These are phyloP conservation scores for Nemotelus pantherinus DNA, from an alignment of 2,888 invertebrate species.

Conservation along the genomic window DNA sequence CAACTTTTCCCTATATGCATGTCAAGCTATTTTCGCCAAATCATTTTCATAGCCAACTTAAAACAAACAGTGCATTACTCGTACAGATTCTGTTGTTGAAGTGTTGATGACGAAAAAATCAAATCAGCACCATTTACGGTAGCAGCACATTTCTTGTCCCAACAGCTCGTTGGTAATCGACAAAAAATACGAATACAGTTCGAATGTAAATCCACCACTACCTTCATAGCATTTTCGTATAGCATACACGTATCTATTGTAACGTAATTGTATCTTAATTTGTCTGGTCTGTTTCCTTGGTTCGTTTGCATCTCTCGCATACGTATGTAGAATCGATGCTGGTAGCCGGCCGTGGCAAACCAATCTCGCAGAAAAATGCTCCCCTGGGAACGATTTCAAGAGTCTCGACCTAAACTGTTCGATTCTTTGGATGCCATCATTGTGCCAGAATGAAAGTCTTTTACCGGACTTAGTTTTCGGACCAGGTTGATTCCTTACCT, in stretches of 20 bases:
- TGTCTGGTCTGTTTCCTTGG: conserved; percentile 5
- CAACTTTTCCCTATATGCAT: conserved; percentile 24
- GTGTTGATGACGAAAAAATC: conserved; percentile 29
- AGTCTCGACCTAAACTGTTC: conserved; percentile 4
- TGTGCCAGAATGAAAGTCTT: conserved; percentile 26
- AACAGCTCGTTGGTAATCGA: background rate
- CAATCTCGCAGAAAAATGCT: conserved; percentile 9
- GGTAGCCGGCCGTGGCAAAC: background rate
- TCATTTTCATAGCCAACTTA: background rate
- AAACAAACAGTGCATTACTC: too few species aligned
- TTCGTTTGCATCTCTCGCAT: background rate
- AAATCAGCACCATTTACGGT: conserved; percentile 41
- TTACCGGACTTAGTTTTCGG: conserved; percentile 8
- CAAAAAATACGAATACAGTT: background rate
- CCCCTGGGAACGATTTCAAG: conserved; percentile 22
- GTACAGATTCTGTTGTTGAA: background rate
- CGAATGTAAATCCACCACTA: conserved; percentile 24
- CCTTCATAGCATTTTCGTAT: background rate
- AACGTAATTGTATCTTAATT: background rate
- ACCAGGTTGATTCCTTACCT: conserved; percentile 40
- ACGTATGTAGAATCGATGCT: background rate
- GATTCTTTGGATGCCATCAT: background rate
- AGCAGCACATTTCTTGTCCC: conserved; percentile 20
- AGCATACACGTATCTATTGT: too few species aligned
- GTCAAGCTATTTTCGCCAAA: background rate